Conservation (phyloP, 2,888 invertebrate genomes). For the Erebia aethiops region DNA sequence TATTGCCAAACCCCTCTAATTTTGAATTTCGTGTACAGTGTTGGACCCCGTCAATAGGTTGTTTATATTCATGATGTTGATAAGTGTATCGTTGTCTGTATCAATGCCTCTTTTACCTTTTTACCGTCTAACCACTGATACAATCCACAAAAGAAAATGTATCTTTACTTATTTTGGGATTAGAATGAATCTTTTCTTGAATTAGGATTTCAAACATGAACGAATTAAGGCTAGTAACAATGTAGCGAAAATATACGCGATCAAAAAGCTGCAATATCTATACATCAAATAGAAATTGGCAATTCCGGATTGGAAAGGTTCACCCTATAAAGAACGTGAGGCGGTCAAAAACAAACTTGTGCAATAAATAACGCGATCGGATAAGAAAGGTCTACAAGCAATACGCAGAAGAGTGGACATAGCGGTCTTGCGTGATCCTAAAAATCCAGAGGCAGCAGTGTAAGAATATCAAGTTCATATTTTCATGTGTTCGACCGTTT, state of each 20-base stretch:
- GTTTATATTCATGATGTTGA: no score
- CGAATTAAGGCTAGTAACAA: slow-evolving; percentile 1
- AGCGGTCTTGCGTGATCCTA: neutral
- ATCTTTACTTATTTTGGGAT: no score
- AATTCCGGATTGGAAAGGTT: slow-evolving; percentile 79
- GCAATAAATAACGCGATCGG: slow-evolving; percentile 81
- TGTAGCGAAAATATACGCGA: neutral
- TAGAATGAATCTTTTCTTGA: no score
- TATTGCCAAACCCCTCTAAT: no score
- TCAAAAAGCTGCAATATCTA: slow-evolving; percentile 22
- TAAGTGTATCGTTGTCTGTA: no score
- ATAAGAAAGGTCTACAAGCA: slow-evolving; percentile 57
- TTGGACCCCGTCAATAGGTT: no score
- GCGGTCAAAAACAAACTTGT: slow-evolving; percentile 82
- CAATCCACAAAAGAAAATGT: no score
- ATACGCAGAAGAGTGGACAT: neutral
- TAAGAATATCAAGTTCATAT: no score
- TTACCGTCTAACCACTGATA: no score
- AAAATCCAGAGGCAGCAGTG: neutral
- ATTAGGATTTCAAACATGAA: neutral
- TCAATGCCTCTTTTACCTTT: no score
- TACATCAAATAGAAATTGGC: slow-evolving; percentile 76
- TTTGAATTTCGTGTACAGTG: no score
- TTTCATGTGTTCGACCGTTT: no score
- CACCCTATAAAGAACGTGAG: slow-evolving; percentile 81